Percentiles rank a stretch among this genome's conserved stretches.
Conservation (phyloP, 64 coral and sea anemone genomes). For the Astreopora myriophthalma region DNA sequence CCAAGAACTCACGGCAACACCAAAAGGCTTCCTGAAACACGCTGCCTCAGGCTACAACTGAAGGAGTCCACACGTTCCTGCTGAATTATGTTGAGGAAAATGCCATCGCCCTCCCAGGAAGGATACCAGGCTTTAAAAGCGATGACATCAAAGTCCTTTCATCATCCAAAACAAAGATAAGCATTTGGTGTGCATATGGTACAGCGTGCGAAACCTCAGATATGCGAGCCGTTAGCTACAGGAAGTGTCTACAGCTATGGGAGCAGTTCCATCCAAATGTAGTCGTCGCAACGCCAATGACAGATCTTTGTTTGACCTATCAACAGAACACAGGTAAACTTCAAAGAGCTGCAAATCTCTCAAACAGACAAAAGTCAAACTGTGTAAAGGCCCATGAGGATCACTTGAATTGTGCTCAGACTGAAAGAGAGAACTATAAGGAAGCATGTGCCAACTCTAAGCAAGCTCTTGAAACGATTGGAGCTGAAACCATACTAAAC, state of each 20-base stretch:
- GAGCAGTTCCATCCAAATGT: slow-evolving; percentile 42
- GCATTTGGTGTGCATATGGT: slow-evolving; percentile 17
- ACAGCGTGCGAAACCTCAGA: background rate
- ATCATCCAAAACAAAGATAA: slow-evolving; percentile 46
- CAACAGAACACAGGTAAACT: slow-evolving; percentile 60
- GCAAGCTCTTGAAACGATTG: background rate
- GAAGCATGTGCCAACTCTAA: background rate
- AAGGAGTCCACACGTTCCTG: background rate
- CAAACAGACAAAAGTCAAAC: slow-evolving; percentile 56
- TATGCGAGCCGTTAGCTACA: background rate
- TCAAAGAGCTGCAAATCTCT: slow-evolving; percentile 49
- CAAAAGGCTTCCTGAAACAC: no score
- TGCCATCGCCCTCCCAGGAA: slow-evolving; percentile 5
- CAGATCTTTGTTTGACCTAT: slow-evolving; percentile 52
- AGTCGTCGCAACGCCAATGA: slow-evolving; percentile 32
- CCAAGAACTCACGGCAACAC: no score
- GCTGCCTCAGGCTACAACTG: background rate
- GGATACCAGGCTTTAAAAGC: slow-evolving; percentile 32
- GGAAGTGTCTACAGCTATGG: slow-evolving; percentile 43
- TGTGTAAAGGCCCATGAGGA: slow-evolving; percentile 29
- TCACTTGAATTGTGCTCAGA: slow-evolving; percentile 21
- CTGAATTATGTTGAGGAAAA: slow-evolving; percentile 37
- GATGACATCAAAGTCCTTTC: slow-evolving; percentile 44
- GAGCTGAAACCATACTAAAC: background rate
- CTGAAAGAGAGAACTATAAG: slow-evolving; percentile 50